Evolutionary conservation across 2,888 invertebrate genomes (phyloP).

Genomic region (Saturnia pavonia): DNA sequence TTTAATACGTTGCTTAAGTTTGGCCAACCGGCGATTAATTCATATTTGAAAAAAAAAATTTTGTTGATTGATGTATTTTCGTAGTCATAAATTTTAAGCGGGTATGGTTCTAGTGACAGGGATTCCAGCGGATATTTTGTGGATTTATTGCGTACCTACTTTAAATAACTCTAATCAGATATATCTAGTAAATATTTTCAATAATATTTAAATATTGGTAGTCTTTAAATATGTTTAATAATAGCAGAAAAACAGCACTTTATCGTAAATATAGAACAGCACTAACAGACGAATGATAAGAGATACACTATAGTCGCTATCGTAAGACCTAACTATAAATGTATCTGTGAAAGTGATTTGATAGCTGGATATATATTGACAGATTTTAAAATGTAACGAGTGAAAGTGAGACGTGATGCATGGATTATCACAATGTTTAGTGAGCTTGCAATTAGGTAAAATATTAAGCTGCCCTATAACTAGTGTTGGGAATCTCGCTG

Average conservation of each 20-base stretch:
- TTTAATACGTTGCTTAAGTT: background rate
- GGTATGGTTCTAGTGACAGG: background rate
- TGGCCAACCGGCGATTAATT: background rate
- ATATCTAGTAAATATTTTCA: background rate
- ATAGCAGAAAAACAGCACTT: background rate
- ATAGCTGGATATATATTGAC: background rate
- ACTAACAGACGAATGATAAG: background rate
- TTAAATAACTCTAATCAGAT: background rate
- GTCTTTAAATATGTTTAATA: background rate
- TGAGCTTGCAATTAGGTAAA: too few species aligned
- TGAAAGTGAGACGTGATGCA: too few species aligned
- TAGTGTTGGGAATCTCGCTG: too few species aligned
- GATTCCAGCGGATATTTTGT: background rate
- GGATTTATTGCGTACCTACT: background rate
- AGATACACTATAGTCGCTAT: background rate
- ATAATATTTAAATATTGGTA: background rate
- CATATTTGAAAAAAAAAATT: background rate
- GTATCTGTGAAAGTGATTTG: background rate
- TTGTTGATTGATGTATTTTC: conserved; percentile 11
- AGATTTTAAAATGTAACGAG: background rate
- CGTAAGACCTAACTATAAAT: background rate
- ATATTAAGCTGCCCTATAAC: too few species aligned
- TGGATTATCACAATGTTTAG: too few species aligned
- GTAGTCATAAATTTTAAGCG: background rate
- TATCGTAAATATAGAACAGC: background rate